A percentile compares a stretch with the other conserved stretches of the same genome.
phyloP scores from a whole-genome alignment of 2,888 invertebrate species.

The Pegoplata infirma region DNA sequence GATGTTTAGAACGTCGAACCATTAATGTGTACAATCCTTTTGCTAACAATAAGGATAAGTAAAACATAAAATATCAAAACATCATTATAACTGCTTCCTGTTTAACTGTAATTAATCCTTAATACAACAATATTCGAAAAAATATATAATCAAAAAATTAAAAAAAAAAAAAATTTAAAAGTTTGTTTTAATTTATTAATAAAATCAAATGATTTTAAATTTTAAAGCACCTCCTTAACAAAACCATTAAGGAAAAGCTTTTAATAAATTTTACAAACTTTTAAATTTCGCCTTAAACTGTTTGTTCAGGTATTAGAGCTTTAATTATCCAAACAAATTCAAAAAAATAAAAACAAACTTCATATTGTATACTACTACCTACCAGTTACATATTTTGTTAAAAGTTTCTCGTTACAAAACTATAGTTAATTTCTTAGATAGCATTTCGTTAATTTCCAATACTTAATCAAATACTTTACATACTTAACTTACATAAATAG shows the following conservation, averaged over 20 bases:
- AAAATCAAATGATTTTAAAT: neutral
- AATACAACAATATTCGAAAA: constrained; percentile 28
- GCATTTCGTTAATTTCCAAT: constrained; percentile 52
- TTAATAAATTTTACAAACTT: constrained; percentile 50
- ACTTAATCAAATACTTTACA: constrained; percentile 11
- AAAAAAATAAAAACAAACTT: neutral
- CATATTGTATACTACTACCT: constrained; percentile 3
- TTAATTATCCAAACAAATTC: constrained; percentile 18
- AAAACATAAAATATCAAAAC: constrained; percentile 26
- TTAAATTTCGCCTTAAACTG: constrained; percentile 40
- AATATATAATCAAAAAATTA: too few species aligned
- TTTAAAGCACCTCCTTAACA: neutral
- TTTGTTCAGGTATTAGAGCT: constrained; percentile 37
- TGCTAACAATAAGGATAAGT: constrained; percentile 57
- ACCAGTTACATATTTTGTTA: constrained; percentile 47
- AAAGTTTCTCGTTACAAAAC: constrained; percentile 54
- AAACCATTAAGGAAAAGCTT: neutral
- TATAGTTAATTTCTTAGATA: constrained; percentile 34
- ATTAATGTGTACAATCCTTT: constrained; percentile 77
- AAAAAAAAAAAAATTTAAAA: constrained; percentile 45
- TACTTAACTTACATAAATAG: neutral
- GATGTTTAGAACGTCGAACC: constrained; percentile 77
- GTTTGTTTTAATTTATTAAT: constrained; percentile 40
- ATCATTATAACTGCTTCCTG: constrained; percentile 41
- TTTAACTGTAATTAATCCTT: constrained; percentile 31